Conservation (phyloP, 2,113 vertebrate species). For the Opisthocomus hoazin region DNA sequence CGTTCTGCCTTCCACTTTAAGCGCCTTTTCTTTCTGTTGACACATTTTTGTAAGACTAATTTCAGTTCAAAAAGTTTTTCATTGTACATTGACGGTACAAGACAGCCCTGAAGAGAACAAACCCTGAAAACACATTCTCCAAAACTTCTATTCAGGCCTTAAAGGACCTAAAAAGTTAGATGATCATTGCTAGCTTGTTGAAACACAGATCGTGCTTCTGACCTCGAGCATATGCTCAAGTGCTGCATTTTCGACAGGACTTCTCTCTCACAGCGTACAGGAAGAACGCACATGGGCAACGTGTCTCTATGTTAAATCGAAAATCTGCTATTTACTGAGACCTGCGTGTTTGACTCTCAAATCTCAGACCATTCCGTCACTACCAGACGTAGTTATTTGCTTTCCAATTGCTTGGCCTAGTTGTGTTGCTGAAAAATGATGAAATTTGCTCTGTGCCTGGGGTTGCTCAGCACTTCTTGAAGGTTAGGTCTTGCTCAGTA, state of each 20-base stretch:
- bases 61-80: not conserved
- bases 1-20: not conserved
- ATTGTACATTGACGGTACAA: not conserved
- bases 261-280: not conserved
- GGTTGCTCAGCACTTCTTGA: not conserved
- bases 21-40: not conserved
- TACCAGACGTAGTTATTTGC: not conserved
- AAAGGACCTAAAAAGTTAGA: not conserved
- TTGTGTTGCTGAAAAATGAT: rapidly evolving
- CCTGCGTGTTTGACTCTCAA: not conserved
- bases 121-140: not conserved
- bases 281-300: rapidly evolving
- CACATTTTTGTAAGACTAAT: not conserved
- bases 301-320: not conserved
- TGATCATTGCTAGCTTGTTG: not conserved
- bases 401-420: not conserved
- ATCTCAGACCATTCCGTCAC: not conserved
- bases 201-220: not conserved
- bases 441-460: not conserved
- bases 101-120: not conserved
- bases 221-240: not conserved
- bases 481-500: not conserved
- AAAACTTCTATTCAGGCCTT: not conserved
- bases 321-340: not conserved
- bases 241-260: not conserved